These are phyloP conservation scores for Solenopsis invicta DNA, from an alignment of 1,140 invertebrate genomes.

Conservation along the genomic window DNA sequence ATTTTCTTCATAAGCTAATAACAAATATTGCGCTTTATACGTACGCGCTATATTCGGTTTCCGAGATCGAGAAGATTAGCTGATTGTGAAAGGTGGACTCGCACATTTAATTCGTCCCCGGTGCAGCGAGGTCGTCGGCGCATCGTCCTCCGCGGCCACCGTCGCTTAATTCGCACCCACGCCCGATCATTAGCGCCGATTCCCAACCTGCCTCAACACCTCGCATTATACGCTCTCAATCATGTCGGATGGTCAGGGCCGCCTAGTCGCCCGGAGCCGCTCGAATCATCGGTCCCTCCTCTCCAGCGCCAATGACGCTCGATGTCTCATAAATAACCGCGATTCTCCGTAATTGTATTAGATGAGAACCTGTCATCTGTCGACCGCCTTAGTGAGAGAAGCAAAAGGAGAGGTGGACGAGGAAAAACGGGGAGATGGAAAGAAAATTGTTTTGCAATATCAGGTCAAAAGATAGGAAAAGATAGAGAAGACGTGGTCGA, in stretches of 20 bases:
- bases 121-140: constrained; percentile 53
- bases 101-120: constrained; percentile 19
- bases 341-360: constrained; percentile 84
- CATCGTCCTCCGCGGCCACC: constrained; percentile 53
- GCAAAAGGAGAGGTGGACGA: neutral
- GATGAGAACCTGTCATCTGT: constrained; percentile 81
- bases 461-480: constrained; percentile 33
- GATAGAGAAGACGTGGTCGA: constrained; percentile 34
- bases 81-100: constrained; percentile 5
- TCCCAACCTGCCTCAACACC: constrained; percentile 82
- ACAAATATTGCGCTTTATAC: neutral
- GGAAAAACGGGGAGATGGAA: constrained; percentile 9
- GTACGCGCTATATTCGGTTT: neutral
- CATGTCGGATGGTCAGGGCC: constrained; percentile 72
- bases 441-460: neutral
- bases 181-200: constrained; percentile 82
- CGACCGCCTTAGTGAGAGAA: constrained; percentile 27
- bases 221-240: constrained; percentile 84
- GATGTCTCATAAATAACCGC: constrained; percentile 82
- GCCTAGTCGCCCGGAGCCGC: constrained; percentile 64
- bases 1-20: neutral
- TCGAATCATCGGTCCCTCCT: constrained; percentile 57
- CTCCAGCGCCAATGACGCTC: constrained; percentile 74
- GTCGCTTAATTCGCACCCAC: constrained; percentile 83
- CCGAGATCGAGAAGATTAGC: neutral